These are phyloP conservation scores for Cremastinae sp. DNA, from an alignment of 2,888 invertebrate genomes.

Conservation along the genomic window DNA sequence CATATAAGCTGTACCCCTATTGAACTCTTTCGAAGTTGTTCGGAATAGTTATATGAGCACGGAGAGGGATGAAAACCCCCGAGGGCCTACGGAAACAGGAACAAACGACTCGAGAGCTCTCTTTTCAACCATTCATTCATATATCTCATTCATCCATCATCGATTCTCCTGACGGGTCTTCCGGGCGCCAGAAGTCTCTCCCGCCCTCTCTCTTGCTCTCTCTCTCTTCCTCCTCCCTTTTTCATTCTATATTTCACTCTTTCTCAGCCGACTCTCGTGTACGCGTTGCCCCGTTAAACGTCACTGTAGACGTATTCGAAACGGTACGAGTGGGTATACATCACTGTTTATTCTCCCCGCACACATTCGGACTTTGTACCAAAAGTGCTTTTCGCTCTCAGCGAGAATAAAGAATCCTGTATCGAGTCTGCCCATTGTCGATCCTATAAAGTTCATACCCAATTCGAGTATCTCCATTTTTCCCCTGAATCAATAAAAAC, in stretches of 20 bases:
- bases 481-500: neutral
- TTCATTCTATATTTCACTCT: neutral
- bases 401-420: conserved; percentile 1
- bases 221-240: neutral
- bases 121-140: conserved; percentile 44
- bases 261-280: conserved; percentile 5
- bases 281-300: conserved; percentile 19
- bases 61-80: conserved; percentile 21
- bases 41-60: conserved; percentile 18
- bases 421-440: neutral
- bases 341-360: conserved; percentile 13
- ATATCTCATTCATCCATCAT: conserved; percentile 49
- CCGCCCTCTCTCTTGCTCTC: conserved; percentile 5
- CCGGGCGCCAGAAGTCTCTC: conserved; percentile 34
- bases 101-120: conserved; percentile 49
- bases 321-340: conserved; percentile 7
- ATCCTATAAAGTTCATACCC: conserved; percentile 4
- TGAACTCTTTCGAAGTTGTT: conserved; percentile 20
- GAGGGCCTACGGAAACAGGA: conserved; percentile 41
- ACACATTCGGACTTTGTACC: conserved; percentile 18
- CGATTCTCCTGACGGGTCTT: conserved; percentile 47
- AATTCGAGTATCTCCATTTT: conserved; percentile 6
- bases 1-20: neutral
- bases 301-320: conserved; percentile 18
- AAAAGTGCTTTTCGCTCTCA: conserved; percentile 22